These are phyloP conservation scores for Epinotia bilunana DNA, from an alignment of 2,888 invertebrate species.

Conservation along the genomic window DNA sequence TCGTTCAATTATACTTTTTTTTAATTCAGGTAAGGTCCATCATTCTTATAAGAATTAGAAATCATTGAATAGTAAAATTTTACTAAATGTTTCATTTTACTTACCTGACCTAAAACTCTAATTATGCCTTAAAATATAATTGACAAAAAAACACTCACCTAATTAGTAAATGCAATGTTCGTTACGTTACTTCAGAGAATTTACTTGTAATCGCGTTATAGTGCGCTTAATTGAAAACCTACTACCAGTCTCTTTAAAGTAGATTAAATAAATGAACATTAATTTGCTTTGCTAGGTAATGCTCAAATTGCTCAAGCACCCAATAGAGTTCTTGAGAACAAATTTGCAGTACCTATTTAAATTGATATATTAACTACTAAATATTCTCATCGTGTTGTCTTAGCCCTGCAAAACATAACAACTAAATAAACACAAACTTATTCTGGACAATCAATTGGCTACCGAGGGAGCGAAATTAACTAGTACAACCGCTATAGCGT, in stretches of 20 bases:
- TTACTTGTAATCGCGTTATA: constrained; percentile 17
- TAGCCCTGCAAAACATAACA: neutral
- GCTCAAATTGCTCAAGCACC: too few species aligned
- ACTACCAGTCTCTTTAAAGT: neutral
- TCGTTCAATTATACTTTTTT: too few species aligned
- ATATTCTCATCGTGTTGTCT: neutral
- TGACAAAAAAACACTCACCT: constrained; percentile 4
- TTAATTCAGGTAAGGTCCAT: neutral
- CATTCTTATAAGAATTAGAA: neutral
- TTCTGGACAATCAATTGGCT: neutral
- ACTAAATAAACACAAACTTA: neutral
- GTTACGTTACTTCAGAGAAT: neutral
- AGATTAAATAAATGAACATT: too few species aligned
- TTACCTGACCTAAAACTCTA: neutral
- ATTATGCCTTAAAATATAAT: constrained; percentile 7
- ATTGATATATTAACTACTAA: neutral
- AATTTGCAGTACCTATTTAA: too few species aligned
- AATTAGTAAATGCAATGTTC: constrained; percentile 14
- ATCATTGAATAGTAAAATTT: neutral
- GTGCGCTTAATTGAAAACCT: neutral
- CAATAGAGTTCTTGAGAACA: too few species aligned
- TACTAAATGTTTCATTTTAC: neutral
- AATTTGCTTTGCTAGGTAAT: too few species aligned
- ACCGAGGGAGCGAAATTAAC: constrained; percentile 10
- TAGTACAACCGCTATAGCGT: neutral